Conservation (phyloP, 2,113 vertebrate species). For the Illadopsis cleaveri region DNA sequence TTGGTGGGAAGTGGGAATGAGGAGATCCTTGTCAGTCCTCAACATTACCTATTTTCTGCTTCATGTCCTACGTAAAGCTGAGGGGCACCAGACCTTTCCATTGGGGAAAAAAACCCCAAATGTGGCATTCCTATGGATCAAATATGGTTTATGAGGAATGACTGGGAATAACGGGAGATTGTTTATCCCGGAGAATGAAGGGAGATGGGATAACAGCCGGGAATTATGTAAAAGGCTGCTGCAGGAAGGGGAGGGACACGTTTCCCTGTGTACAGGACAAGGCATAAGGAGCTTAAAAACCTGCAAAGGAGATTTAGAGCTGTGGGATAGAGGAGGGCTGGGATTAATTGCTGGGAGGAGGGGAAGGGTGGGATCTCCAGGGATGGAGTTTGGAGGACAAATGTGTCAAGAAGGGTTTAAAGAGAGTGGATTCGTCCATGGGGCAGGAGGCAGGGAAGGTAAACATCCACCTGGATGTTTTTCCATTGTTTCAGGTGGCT, state of each 20-base stretch:
- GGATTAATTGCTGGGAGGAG: conserved; percentile 38
- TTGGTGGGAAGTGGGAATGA: neutral
- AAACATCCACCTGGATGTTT: neutral
- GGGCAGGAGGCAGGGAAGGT: neutral
- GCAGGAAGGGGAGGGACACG: conserved; percentile 32
- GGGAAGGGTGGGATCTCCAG: conserved; percentile 7
- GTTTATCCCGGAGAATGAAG: neutral
- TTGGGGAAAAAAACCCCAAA: neutral
- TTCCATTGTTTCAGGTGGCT: neutral
- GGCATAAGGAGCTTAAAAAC: conserved; percentile 58
- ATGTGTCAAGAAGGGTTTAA: conserved; percentile 53
- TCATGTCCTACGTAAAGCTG: accelerated
- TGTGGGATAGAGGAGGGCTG: conserved; percentile 50
- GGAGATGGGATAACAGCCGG: neutral
- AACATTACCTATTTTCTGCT: neutral
- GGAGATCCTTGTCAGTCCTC: neutral
- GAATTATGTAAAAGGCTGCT: conserved; percentile 42
- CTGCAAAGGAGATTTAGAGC: conserved; percentile 61
- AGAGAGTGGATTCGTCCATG: neutral
- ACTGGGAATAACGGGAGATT: neutral
- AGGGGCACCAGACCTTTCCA: neutral
- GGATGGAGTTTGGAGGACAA: conserved; percentile 51
- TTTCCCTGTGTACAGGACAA: conserved; percentile 60
- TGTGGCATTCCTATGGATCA: neutral
- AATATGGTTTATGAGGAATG: neutral